Evolutionary conservation across 2,113 vertebrate genomes (phyloP).

Genomic region (Vicugna pacos): DNA sequence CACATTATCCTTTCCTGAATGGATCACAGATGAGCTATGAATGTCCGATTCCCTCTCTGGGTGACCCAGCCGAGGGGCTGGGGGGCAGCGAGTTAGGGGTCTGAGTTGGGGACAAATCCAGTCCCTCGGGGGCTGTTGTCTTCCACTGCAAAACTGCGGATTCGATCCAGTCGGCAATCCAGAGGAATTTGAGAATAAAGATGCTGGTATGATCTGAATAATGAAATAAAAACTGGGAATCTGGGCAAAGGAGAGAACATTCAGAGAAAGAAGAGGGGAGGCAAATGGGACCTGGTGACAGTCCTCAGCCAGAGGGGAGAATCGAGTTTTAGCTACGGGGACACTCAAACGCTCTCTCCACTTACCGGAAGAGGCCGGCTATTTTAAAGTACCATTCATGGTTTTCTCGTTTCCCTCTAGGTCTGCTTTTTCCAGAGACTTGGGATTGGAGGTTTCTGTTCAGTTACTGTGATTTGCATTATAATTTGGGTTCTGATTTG

Average conservation of each 20-base stretch:
- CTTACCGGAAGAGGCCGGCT: not conserved
- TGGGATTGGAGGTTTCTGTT: not conserved
- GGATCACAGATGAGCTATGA: not conserved
- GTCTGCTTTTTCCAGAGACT: not conserved
- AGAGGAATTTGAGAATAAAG: not conserved
- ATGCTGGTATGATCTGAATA: not conserved
- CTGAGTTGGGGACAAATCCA: not conserved
- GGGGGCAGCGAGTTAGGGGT: not conserved
- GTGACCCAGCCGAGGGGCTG: not conserved
- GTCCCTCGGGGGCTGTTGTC: not conserved
- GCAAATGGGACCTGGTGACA: not conserved
- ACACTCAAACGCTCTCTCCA: not conserved
- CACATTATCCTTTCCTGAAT: not conserved
- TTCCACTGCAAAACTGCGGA: not conserved
- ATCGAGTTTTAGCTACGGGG: not conserved
- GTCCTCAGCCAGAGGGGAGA: not conserved
- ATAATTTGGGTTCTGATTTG: constrained; percentile 13
- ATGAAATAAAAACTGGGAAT: not conserved
- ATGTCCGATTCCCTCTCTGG: not conserved
- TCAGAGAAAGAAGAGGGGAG: not conserved
- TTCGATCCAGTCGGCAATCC: not conserved
- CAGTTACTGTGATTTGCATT: not conserved
- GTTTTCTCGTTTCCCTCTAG: not conserved
- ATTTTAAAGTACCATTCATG: not conserved
- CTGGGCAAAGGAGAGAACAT: not conserved